Base-by-base conservation (phyloP, 1,140 invertebrate species). In the Lordiphosa mommai region DNA sequence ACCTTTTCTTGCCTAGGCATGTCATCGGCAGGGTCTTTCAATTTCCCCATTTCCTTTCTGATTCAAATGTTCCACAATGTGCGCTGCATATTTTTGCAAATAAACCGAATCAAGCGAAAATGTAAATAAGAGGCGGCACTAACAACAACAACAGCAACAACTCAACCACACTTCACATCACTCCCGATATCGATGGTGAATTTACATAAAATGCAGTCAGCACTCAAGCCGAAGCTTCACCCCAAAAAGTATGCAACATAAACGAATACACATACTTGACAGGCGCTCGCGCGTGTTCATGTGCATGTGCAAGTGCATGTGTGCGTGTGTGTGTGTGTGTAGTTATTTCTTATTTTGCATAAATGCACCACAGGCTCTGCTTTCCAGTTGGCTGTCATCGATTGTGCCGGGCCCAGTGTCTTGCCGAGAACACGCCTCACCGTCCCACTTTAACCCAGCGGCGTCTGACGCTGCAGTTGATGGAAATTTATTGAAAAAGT, bases 271-370 rank as follows among this genome's bases (percentile, higher is more conserved):
- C 34, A 59, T 46, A 68, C 58, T 53, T 55, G 53, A 43, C 57
- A 55, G 38, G 47, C 63, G 58, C 44, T 76, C 57, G 74, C 73
- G 51, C 59, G 59, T 61, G 58, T 56, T 59, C 44, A 44, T 50
- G 33, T 61, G 20, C 37, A n/a, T 0, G 12, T 12, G 12, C 13
- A 30, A 3, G 13, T 13, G 13, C 14, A 16, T 9, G 67, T 60
- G 29, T 36, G 56, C 76, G 47, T 38, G 34, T 68, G 43, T 34
- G 49, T 50, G 60, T 49, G 14, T 27, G 37, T 73, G 43, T 58
- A 69, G 76, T 82, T 82, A 82, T 84, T 82, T 82, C 76, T 82
- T 82, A 82, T 82, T 82, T 82, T 82, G 77, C 77, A 82, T 84
- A 82, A 82, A 82, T 82, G 77, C 76, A 82, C 77, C 76, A 57